These are phyloP conservation scores for Lepas anatifera DNA, from an alignment of 2,888 invertebrate genomes.

Conservation along the genomic window DNA sequence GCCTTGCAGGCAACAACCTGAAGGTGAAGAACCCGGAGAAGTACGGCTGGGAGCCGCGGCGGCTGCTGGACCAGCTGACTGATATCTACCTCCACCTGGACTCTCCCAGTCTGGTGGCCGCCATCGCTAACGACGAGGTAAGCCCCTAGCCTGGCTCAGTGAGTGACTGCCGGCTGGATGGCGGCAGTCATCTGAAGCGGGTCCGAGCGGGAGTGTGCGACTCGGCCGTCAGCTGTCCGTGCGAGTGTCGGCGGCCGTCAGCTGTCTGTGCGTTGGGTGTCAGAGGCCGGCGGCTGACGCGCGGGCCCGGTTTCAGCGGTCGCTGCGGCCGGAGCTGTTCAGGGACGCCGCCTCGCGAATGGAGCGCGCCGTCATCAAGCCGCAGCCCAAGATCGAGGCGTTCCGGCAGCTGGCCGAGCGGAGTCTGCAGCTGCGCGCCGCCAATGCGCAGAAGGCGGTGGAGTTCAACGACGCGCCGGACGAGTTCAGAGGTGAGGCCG, in stretches of 20 bases:
- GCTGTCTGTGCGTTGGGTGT: no score
- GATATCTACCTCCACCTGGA: constrained; percentile 95
- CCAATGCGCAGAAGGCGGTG: constrained; percentile 74
- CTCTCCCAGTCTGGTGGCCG: constrained; percentile 70
- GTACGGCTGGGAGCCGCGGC: constrained; percentile 94
- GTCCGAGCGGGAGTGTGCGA: no score
- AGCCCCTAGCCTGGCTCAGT: no score
- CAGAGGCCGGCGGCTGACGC: no score
- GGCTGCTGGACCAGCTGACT: constrained; percentile 78
- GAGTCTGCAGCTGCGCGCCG: constrained; percentile 57
- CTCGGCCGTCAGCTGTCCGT: no score
- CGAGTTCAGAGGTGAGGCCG: constrained; percentile 69
- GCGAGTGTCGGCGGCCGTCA: no score
- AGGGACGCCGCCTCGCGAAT: constrained; percentile 76
- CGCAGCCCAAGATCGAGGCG: constrained; percentile 67
- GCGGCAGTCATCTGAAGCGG: no score
- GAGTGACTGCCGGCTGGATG: no score
- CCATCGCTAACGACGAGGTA: constrained; percentile 91
- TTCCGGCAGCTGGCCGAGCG: constrained; percentile 59
- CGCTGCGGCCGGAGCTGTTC: constrained; percentile 85
- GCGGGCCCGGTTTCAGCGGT: constrained; percentile 64
- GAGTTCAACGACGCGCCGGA: constrained; percentile 93
- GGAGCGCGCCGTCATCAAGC: constrained; percentile 69
- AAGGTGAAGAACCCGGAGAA: constrained; percentile 87
- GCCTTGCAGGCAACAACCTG: constrained; percentile 39